Evolutionary conservation across 2,888 invertebrate genomes (phyloP), one percentile per base, ranked within the genome.

Genomic region (Drosophila prostipennis): DNA sequence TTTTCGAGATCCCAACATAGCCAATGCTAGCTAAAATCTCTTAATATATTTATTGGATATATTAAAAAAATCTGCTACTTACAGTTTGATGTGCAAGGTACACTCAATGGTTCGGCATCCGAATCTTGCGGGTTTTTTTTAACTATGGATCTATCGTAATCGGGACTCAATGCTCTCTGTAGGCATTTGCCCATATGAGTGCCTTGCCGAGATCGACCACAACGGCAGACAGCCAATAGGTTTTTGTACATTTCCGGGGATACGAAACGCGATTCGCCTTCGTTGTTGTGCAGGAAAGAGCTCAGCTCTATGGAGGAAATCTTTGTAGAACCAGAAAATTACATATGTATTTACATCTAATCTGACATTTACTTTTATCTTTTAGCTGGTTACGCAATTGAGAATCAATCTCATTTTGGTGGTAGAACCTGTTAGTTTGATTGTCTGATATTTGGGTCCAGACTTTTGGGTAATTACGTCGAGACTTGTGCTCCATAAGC

Each of bases 11-110:
- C 7, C 37, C 78, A 37, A 59, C 46, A 76, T 89, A 90, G 8
- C 92, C 92, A 42, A 91, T 83, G 55, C 74, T 80, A 43, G 89
- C 91, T 91, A 36, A 56, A 16, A 40, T 40, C 2, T 10, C 7
- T 7, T 2, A 7, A 29, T 7, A 29, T 29, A 29, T 6, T 29
- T 29, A 29, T 29, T 29, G 7, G 7, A 29, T 29, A 6, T 29
- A 29, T 29, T 0, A 5, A 29, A 29, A 6, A 29, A 29, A 29
- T 29, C 29, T 2, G 6, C 3, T 7, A 29, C 79, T 80, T 78
- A 90, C 91, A 90, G 70, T 77, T 90, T 5, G 91, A 87, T n/a
- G 91, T 91, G 57, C 74, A 63, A n/a, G 91, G 91, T 54, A 91
- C 65, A 49, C 6, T 57, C 23, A 14, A 8, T 29, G 16, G 34